These are phyloP conservation scores for Siphlonurus alternatus DNA, from an alignment of 2,888 invertebrate genomes.

Conservation along the genomic window DNA sequence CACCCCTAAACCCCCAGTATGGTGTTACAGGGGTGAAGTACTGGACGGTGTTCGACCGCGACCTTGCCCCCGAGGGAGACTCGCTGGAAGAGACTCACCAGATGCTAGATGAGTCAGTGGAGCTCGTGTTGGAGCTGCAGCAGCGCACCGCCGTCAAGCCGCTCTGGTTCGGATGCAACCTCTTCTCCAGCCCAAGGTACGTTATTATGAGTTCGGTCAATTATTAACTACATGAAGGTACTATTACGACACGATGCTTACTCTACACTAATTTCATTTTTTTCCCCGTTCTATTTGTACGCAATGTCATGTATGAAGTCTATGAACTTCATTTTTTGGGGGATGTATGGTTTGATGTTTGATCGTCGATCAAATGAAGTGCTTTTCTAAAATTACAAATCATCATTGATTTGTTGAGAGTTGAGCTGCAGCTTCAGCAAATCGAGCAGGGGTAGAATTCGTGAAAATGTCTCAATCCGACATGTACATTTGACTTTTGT, in stretches of 20 bases:
- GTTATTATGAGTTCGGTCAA: not conserved
- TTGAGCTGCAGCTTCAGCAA: no score
- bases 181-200: slow-evolving; percentile 40
- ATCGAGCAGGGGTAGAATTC: no score
- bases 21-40: slow-evolving; percentile 29
- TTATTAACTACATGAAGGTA: not conserved
- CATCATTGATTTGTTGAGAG: no score
- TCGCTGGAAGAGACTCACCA: slow-evolving; percentile 35
- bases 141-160: slow-evolving; percentile 37
- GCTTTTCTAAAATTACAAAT: no score
- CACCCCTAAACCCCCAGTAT: not conserved
- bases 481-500: no score
- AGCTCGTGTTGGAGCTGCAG: slow-evolving; percentile 36
- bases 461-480: no score
- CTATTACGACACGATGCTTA: not conserved
- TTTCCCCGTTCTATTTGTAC: no score
- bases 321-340: no score
- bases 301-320: no score
- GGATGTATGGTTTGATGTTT: no score
- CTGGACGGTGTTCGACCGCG: slow-evolving; percentile 46
- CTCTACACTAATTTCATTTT: not conserved
- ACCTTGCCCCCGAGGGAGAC: slow-evolving; percentile 37
- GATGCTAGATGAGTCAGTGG: slow-evolving; percentile 39
- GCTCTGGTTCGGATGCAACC: slow-evolving; percentile 44
- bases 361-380: no score